A percentile compares a stretch with the other conserved stretches of the same genome.
phyloP scores from a whole-genome alignment of 2,888 invertebrate species.

The Morinoia aosen region DNA sequence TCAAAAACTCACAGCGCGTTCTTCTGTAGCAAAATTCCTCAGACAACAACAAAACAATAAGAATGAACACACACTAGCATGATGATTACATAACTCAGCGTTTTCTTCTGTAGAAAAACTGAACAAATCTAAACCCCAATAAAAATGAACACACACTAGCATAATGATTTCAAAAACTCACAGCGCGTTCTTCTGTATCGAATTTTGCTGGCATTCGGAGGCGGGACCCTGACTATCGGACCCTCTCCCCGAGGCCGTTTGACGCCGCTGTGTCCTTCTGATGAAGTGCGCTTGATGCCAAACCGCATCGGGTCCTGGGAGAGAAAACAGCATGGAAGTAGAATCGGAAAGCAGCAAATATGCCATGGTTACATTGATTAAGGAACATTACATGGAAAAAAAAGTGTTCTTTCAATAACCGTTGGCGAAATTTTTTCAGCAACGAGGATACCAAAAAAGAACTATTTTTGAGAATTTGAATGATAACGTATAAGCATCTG shows the following conservation, averaged over 20 bases:
- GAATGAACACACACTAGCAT: not conserved
- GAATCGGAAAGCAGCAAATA: not conserved
- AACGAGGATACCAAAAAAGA: too few species aligned
- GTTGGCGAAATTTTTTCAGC: too few species aligned
- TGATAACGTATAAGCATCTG: too few species aligned
- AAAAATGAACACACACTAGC: not conserved
- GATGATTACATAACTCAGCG: constrained; percentile 49
- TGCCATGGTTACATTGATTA: not conserved
- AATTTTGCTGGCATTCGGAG: constrained; percentile 65
- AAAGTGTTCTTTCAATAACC: too few species aligned
- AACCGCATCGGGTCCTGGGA: constrained; percentile 63
- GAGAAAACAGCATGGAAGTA: not conserved
- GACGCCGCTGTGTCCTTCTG: constrained; percentile 55
- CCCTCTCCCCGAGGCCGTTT: constrained; percentile 61
- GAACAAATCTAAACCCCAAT: not conserved
- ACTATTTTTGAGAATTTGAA: too few species aligned
- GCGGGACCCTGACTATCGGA: constrained; percentile 57
- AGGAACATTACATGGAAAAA: too few species aligned
- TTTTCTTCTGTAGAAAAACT: constrained; percentile 55
- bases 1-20: not conserved
- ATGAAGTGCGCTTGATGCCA: constrained; percentile 60
- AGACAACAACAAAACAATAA: not conserved
- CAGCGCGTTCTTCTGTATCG: constrained; percentile 64
- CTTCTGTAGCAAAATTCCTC: not conserved
- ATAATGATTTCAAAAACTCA: constrained; percentile 4